Evolutionary conservation across 2,888 invertebrate genomes (phyloP), one percentile per base, ranked within the genome.

Genomic region (Frankliniella fusca): DNA sequence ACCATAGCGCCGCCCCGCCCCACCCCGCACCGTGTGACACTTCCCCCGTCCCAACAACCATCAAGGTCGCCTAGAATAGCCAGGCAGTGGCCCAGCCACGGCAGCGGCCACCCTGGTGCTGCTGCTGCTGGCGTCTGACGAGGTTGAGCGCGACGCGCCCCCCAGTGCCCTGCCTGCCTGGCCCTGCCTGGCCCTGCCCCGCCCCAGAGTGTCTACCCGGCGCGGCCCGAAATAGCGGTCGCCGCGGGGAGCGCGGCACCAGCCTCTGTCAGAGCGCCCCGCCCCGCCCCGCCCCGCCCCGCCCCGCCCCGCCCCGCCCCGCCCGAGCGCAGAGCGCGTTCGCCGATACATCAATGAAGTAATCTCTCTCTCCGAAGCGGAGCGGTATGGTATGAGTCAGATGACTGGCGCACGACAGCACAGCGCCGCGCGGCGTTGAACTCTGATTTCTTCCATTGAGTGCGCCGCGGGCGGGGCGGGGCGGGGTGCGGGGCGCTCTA

Each of bases 11-110:
- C 54, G 2, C n/a, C n/a, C n/a, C n/a, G n/a, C n/a, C n/a, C n/a
- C n/a, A n/a, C n/a, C 54, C 54, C 54, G 15, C 54, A 1, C 54
- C 54, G 54, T 18, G 15, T 18, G 15, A 12, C 15, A 18, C 54
- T 18, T 12, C 54, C 54, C 54, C 54, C 54, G 54, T 20, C 54
- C 54, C 38, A 38, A 38, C 61, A 18, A 27, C 23, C 70, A 76
- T 76, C 70, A 76, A 76, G 70, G 70, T 76, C 70, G 70, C 70
- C 70, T 76, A 76, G 70, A 76, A 76, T 76, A 76, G 70, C 54
- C 54, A 9, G 20, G 54, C 54, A 54, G 54, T 20, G 54, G 18
- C 18, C 18, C 54, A 54, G 54, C 15, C 54, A 54, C 54, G 8
- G 54, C 54, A 8, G 54, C 54, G 3, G 8, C 54, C 15, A 2